These are phyloP conservation scores for Philotrypesis tridentata DNA, from an alignment of 1,140 invertebrate genomes.

Conservation along the genomic window DNA sequence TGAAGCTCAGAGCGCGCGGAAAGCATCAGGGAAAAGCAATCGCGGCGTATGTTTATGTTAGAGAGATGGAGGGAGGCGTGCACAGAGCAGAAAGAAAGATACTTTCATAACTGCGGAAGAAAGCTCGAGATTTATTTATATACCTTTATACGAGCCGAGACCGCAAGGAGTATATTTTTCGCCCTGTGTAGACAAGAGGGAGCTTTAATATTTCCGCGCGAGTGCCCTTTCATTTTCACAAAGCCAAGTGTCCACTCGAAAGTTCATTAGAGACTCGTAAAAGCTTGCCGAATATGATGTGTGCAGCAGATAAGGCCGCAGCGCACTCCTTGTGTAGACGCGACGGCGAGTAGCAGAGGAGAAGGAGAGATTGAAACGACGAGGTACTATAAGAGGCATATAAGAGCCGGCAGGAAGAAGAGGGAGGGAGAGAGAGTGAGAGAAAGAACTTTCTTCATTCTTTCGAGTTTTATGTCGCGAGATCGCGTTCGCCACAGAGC, in stretches of 20 bases:
- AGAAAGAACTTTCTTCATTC: conserved; percentile 2
- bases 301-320: conserved; percentile 36
- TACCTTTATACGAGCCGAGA: background rate
- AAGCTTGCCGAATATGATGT: conserved; percentile 27
- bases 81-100: background rate
- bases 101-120: background rate
- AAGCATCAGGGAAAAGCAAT: too few species aligned
- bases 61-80: background rate
- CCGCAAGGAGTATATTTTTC: background rate
- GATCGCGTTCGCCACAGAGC: background rate
- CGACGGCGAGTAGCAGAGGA: background rate
- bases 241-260: conserved; percentile 43
- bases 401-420: too few species aligned
- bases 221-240: conserved; percentile 31
- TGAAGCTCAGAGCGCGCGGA: too few species aligned
- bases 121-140: conserved; percentile 20
- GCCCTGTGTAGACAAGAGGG: too few species aligned
- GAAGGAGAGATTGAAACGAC: background rate
- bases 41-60: background rate
- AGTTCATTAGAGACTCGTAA: conserved; percentile 47
- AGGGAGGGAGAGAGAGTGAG: background rate
- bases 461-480: conserved; percentile 30
- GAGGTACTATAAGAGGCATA: background rate
- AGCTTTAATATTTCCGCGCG: conserved; percentile 24
- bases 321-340: background rate